phyloP scores from a whole-genome alignment of 2,113 vertebrate species.

The Nyctereutes procyonoides region DNA sequence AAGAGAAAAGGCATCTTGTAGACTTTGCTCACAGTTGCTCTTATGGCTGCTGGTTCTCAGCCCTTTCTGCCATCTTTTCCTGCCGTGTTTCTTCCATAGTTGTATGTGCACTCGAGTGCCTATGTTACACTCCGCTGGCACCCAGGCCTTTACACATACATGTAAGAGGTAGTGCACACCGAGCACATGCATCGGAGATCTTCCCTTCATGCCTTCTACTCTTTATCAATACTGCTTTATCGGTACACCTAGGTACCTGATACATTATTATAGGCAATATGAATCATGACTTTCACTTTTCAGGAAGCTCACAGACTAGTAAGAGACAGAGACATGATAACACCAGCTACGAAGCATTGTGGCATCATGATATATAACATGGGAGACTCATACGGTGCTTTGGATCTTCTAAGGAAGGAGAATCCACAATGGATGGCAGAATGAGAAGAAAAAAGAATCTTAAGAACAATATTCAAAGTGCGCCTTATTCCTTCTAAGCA shows the following conservation, averaged over 20 bases:
- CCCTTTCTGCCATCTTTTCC: not conserved
- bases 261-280: not conserved
- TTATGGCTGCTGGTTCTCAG: not conserved
- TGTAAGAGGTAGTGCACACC: not conserved
- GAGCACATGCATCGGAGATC: not conserved
- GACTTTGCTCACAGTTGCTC: constrained; percentile 56
- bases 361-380: not conserved
- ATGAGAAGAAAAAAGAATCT: not conserved
- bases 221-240: not conserved
- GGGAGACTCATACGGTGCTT: not conserved
- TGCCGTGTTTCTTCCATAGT: not conserved
- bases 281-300: not conserved
- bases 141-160: rapidly evolving
- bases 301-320: not conserved
- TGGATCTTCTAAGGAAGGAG: not conserved
- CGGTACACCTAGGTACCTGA: not conserved
- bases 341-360: not conserved
- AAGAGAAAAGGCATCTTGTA: constrained; percentile 66
- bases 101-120: not conserved
- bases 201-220: not conserved
- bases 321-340: not conserved
- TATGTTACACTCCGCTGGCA: rapidly evolving
- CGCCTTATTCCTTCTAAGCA: not conserved
- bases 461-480: not conserved
- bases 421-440: not conserved